Evolutionary conservation across 2,888 invertebrate species (phyloP).

Genomic region (Euzophera pinguis): DNA sequence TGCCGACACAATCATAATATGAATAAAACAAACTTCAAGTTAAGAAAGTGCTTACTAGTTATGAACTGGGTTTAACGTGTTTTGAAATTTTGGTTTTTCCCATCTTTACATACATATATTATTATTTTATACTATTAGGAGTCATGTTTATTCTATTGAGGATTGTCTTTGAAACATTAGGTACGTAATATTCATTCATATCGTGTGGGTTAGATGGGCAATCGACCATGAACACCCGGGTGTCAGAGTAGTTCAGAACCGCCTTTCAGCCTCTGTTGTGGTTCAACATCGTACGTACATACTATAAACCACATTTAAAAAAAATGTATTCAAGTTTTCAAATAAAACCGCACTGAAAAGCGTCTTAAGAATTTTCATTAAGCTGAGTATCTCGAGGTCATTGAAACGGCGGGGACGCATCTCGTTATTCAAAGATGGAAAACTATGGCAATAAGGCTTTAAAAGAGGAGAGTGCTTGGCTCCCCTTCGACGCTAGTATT

Average conservation of each 20-base stretch:
- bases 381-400: background rate
- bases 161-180: too few relatives aligned
- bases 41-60: background rate
- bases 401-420: conserved; percentile 2
- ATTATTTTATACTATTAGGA: too few relatives aligned
- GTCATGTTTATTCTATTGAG: too few relatives aligned
- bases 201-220: too few relatives aligned
- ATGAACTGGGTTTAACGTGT: background rate
- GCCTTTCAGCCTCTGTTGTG: too few relatives aligned
- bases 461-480: conserved; percentile 22
- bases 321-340: background rate
- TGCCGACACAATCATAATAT: background rate
- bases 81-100: background rate
- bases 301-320: background rate
- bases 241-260: too few relatives aligned
- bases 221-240: too few relatives aligned
- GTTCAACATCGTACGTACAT: too few relatives aligned
- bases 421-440: conserved; percentile 17
- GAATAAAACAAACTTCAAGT: background rate
- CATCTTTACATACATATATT: too few relatives aligned
- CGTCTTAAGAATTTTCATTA: conserved; percentile 9
- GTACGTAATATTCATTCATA: too few relatives aligned
- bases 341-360: conserved; percentile 1
- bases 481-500: conserved; percentile 32
- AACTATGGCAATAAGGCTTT: conserved; percentile 20